Evolutionary conservation across 1,140 invertebrate species (phyloP).

Genomic region (Drosophila serrata): DNA sequence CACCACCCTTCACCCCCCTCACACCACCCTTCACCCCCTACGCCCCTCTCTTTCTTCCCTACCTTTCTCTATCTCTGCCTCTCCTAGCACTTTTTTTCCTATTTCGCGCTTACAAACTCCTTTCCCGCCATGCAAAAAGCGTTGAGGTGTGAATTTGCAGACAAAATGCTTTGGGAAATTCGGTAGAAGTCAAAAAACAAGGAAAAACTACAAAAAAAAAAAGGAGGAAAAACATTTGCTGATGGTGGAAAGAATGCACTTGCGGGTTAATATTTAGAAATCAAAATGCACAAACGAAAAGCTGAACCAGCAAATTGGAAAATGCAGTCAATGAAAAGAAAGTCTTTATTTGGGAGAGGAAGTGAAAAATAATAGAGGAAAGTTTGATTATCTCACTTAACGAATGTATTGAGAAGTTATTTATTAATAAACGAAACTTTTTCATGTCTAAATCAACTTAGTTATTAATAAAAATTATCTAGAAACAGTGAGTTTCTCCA

Average conservation of each 20-base stretch:
- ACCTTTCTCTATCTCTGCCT: background rate
- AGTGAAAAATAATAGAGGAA: background rate
- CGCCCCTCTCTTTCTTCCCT: background rate
- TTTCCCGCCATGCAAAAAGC: slow-evolving; percentile 32
- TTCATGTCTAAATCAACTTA: background rate
- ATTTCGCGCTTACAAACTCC: background rate
- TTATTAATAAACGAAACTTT: too few relatives aligned
- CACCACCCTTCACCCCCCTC: background rate
- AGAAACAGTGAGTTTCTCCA: too few relatives aligned
- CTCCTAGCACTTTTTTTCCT: background rate
- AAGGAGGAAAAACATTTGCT: slow-evolving; percentile 4
- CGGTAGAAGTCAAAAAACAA: slow-evolving; percentile 12
- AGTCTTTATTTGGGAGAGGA: background rate
- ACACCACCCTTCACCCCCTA: background rate
- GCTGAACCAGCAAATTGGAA: slow-evolving; percentile 17
- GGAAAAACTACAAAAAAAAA: slow-evolving; percentile 4
- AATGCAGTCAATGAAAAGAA: slow-evolving; percentile 12
- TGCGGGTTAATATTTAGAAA: slow-evolving; percentile 35
- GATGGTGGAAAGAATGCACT: slow-evolving; percentile 11
- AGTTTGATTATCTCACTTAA: background rate
- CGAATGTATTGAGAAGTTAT: too few relatives aligned
- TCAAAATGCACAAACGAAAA: slow-evolving; percentile 18
- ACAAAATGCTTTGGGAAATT: slow-evolving; percentile 41
- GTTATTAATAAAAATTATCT: too few relatives aligned
- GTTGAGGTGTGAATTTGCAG: slow-evolving; percentile 57